A percentile compares a stretch with the other conserved stretches of the same genome.
Evolutionary conservation across 2,113 vertebrate genomes (phyloP).

Genomic region (Alexandromys fortis): DNA sequence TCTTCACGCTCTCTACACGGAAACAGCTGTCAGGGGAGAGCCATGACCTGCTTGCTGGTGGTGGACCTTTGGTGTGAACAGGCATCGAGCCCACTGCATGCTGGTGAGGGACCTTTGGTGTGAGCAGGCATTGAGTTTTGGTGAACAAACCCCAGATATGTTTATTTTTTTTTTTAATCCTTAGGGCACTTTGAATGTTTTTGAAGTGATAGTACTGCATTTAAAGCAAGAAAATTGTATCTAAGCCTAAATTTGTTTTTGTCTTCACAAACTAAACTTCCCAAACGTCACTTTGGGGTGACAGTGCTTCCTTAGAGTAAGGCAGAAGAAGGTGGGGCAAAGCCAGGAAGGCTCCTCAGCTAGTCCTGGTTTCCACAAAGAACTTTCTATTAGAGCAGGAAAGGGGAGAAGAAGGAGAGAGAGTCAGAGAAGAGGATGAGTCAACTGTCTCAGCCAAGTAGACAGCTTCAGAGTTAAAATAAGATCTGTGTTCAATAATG

Average conservation of each 20-base stretch:
- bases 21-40: background rate
- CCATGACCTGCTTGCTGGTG: background rate
- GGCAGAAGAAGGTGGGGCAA: background rate
- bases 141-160: background rate
- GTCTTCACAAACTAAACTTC: background rate
- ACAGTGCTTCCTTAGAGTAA: background rate
- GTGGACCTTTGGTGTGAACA: background rate
- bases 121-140: background rate
- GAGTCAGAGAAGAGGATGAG: background rate
- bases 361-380: background rate
- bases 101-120: background rate
- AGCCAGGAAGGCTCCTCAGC: background rate
- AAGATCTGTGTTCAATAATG: constrained; percentile 18
- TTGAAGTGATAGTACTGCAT: background rate
- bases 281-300: background rate
- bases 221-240: constrained; percentile 27
- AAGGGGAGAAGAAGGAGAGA: background rate
- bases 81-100: background rate
- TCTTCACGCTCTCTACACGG: background rate
- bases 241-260: background rate
- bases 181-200: background rate
- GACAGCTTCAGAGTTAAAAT: constrained; percentile 20
- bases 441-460: background rate
- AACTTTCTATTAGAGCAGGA: background rate
- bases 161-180: background rate